Conservation (phyloP, 2,797 vertebrate species). For the Mastacembelus armatus region DNA sequence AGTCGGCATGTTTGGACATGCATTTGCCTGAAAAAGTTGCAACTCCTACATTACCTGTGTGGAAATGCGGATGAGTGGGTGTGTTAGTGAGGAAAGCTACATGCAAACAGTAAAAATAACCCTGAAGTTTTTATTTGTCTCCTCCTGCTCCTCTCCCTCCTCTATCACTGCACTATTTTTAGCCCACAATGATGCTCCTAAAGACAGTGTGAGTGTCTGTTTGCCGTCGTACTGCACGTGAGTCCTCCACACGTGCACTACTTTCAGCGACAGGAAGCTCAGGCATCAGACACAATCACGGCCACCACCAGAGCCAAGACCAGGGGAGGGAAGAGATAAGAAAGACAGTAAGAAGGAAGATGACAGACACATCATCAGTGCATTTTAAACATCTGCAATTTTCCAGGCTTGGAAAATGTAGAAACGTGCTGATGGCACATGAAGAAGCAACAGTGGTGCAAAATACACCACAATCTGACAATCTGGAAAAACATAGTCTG, state of each 20-base stretch:
- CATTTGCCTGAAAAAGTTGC: not conserved
- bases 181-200: slow-evolving; percentile 65
- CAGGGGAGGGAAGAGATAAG: too few relatives aligned
- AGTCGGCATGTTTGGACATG: not conserved
- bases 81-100: not conserved
- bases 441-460: too few relatives aligned
- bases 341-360: too few relatives aligned
- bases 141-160: slow-evolving; percentile 47
- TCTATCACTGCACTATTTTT: slow-evolving; percentile 69
- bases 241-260: slow-evolving; percentile 64
- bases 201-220: slow-evolving; percentile 53
- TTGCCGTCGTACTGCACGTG: slow-evolving; percentile 72
- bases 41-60: not conserved
- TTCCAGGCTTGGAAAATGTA: too few relatives aligned
- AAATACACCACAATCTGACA: too few relatives aligned
- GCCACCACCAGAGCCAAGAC: too few relatives aligned
- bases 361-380: too few relatives aligned
- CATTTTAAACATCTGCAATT: too few relatives aligned
- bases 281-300: slow-evolving; percentile 32
- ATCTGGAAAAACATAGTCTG: too few relatives aligned
- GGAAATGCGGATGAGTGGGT: not conserved
- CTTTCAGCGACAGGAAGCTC: slow-evolving; percentile 28
- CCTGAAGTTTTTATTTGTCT: too few relatives aligned
- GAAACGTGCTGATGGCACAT: too few relatives aligned
- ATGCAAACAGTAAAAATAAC: too few relatives aligned